Base-by-base conservation (phyloP, 2,888 invertebrate species). In the Drosophila meridionalis region DNA sequence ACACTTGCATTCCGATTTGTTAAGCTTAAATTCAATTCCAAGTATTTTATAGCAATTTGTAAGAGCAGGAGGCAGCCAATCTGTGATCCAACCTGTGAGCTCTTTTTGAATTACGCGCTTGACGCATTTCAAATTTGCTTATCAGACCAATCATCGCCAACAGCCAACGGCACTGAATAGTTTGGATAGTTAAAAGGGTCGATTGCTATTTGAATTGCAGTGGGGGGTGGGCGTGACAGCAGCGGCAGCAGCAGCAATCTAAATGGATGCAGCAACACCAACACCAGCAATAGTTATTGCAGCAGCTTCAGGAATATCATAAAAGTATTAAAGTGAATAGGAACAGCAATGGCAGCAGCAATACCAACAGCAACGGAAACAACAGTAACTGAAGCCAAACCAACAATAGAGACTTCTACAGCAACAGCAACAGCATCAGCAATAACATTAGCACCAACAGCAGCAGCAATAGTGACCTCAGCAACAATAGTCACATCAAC, bases 161-260 rank as follows among this genome's bases (percentile, higher is more conserved):
- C 20, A 61, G 43, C 60, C 61, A 66, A 32, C 40, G 28, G 48
- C 55, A 72, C 3, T 26, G 14, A 20, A 28, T n/a, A 42, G 12
- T 20, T 12, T 20, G 43, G 50, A 11, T 14, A 3, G 56, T 9
- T 14, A 0, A 12, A 11, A 28, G 14, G 26, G 58, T 32, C 36
- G 32, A 66, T 12, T 71, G 79, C 79, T 68, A 65, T 79, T 79
- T 38, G 47, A 55, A 78, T 63, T 82, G 85, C 85, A 82, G 77
- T 82, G 79, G 75, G 53, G 65, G 53, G n/a, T 42, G 7, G 20
- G 20, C 20, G 70, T 69, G 62, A 56, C 62, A 67, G 52, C 42
- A 67, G 20, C 53, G 63, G 7, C n/a, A 40, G 56, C 58, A 65
- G 50, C 6, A 32, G 9, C 32, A 50, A 40, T 40, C 40, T 14